Percentiles rank a stretch among this genome's conserved stretches.
These are phyloP conservation scores for Trissoscelio sp. DNA, from an alignment of 2,888 invertebrate species.

Conservation along the genomic window DNA sequence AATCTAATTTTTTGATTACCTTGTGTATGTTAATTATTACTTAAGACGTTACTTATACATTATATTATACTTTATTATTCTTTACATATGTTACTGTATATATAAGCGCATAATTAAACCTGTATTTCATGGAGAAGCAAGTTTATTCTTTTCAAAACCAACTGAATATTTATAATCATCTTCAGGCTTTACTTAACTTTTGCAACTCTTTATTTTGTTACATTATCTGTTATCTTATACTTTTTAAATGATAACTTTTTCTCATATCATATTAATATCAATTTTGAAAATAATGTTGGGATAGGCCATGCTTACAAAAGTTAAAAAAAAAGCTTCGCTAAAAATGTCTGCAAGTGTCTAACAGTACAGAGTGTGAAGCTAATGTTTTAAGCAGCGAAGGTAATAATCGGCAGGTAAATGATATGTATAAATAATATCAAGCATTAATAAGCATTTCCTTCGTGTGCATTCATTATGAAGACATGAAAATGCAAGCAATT, in stretches of 20 bases:
- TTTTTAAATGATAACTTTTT: too few species aligned
- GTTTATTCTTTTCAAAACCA: slow-evolving; percentile 48
- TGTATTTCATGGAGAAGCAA: slow-evolving; percentile 46
- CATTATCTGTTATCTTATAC: neutral
- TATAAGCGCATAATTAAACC: slow-evolving; percentile 47
- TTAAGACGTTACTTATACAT: slow-evolving; percentile 36
- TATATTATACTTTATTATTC: slow-evolving; percentile 36
- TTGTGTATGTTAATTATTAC: slow-evolving; percentile 28
- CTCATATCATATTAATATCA: too few species aligned
- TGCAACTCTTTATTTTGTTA: neutral
- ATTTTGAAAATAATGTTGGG: neutral
- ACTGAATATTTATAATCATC: neutral
- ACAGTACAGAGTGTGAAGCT: slow-evolving; percentile 25
- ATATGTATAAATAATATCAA: slow-evolving; percentile 29
- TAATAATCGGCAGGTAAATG: slow-evolving; percentile 38
- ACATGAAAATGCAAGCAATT: neutral
- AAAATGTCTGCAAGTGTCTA: slow-evolving; percentile 23
- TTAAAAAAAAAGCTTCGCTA: too few species aligned
- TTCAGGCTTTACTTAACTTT: neutral
- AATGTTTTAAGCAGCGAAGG: slow-evolving; percentile 30
- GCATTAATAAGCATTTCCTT: slow-evolving; percentile 18
- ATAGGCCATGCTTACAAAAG: neutral
- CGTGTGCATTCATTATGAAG: neutral
- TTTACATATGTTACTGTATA: slow-evolving; percentile 51
- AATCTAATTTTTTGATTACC: slow-evolving; percentile 22